phyloP scores from a whole-genome alignment of 2,113 vertebrate genomes.

The Indri indri region DNA sequence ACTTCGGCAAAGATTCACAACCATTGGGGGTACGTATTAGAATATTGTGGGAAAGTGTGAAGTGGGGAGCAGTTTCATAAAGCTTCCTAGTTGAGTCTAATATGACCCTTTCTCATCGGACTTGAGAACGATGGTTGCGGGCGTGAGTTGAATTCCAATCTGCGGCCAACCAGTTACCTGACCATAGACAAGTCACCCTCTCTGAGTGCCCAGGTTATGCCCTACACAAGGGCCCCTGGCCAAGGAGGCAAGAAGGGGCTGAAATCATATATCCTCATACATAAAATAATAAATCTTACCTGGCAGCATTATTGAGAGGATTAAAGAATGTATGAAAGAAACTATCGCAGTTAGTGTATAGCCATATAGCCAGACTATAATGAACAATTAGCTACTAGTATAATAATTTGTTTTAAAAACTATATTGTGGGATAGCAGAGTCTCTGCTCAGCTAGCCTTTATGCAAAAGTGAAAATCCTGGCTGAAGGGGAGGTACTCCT shows the following conservation, averaged over 20 bases:
- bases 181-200: neutral
- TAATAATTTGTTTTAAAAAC: neutral
- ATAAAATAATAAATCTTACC: neutral
- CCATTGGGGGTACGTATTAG: neutral
- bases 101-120: neutral
- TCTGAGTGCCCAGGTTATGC: neutral
- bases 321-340: neutral
- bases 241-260: neutral
- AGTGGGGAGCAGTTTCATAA: neutral
- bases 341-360: neutral
- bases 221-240: neutral
- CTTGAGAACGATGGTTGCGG: neutral
- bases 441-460: neutral
- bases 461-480: neutral
- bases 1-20: neutral
- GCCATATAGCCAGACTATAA: neutral
- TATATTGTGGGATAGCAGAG: neutral
- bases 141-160: neutral
- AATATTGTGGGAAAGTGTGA: neutral
- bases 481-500: neutral
- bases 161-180: neutral
- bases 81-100: neutral
- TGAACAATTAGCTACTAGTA: neutral
- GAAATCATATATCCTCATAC: neutral
- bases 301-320: neutral